phyloP scores from a whole-genome alignment of 1,140 invertebrate genomes.

The Procambarus clarkii region DNA sequence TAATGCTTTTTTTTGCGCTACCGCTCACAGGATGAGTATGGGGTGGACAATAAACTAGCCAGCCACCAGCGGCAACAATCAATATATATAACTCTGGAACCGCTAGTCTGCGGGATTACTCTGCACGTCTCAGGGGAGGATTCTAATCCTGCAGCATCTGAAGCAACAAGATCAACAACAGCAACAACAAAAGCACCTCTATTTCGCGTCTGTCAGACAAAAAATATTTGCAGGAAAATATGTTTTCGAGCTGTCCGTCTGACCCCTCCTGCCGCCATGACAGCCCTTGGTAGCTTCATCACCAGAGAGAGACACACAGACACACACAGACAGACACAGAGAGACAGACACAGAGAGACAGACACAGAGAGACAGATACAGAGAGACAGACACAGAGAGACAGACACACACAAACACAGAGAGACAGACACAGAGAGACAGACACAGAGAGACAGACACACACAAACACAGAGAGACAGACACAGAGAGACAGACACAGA shows the following conservation, averaged over 20 bases:
- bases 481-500: neutral
- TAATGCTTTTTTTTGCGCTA: no score
- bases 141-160: no score
- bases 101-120: no score
- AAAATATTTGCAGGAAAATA: neutral
- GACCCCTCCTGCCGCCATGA: neutral
- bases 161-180: neutral
- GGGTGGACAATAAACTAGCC: no score
- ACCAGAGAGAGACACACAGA: neutral
- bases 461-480: neutral
- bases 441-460: neutral
- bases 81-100: no score
- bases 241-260: neutral
- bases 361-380: no score
- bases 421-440: neutral
- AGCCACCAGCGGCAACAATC: no score
- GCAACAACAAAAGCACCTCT: neutral
- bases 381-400: neutral
- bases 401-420: neutral
- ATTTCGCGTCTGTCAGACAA: neutral
- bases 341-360: neutral
- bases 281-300: conserved; percentile 3
- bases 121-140: no score
- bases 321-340: neutral
- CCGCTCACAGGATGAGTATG: no score